Evolutionary conservation across 2,113 vertebrate species (phyloP).

Genomic region (Cyanistes caeruleus): DNA sequence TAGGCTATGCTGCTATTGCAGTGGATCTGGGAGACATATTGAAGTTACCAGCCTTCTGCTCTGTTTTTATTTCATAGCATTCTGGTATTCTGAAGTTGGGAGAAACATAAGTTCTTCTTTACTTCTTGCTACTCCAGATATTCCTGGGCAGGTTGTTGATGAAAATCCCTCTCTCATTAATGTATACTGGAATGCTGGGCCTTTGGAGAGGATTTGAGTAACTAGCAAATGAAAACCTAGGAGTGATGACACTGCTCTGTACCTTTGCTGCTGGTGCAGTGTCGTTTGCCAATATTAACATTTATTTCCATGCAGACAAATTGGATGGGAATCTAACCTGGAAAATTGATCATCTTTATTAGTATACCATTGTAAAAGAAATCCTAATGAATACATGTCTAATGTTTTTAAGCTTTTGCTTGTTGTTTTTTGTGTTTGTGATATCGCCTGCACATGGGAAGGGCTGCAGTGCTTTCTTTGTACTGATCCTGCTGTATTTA

Average conservation of each 20-base stretch:
- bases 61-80: background rate
- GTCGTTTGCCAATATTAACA: background rate
- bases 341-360: background rate
- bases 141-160: background rate
- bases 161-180: background rate
- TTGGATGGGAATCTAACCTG: background rate
- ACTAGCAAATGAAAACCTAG: background rate
- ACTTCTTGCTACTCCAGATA: background rate
- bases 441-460: background rate
- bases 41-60: background rate
- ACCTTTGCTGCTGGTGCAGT: background rate
- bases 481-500: background rate
- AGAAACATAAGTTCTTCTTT: background rate
- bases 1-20: background rate
- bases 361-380: background rate
- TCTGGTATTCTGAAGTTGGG: background rate
- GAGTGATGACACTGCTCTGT: background rate
- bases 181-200: background rate
- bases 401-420: background rate
- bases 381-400: fast-evolving
- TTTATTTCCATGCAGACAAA: background rate
- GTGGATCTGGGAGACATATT: background rate
- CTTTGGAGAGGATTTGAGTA: background rate
- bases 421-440: background rate
- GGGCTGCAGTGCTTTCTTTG: background rate